Percentiles rank a stretch among this genome's conserved stretches.
phyloP scores from a whole-genome alignment of 2,888 invertebrate genomes.

The Caenorhabditis sp. region DNA sequence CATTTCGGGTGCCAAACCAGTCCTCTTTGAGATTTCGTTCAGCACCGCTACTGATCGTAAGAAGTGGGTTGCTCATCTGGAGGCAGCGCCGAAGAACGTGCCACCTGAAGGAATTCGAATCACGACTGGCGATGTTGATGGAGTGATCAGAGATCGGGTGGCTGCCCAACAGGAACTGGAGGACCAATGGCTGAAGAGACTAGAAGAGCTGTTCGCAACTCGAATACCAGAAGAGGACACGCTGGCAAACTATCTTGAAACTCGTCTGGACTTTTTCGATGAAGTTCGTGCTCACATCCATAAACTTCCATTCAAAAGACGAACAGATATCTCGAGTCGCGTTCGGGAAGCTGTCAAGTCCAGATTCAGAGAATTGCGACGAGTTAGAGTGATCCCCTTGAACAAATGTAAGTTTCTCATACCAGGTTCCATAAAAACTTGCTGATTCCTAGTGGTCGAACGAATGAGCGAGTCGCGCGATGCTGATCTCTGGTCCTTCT shows the following conservation, averaged over 20 bases:
- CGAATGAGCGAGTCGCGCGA: slow-evolving; percentile 69
- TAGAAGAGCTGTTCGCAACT: slow-evolving; percentile 59
- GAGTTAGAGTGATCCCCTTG: slow-evolving; percentile 66
- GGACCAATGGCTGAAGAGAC: slow-evolving; percentile 65
- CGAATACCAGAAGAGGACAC: slow-evolving; percentile 58
- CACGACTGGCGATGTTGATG: slow-evolving; percentile 45
- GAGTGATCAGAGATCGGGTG: slow-evolving; percentile 44
- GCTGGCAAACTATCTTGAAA: slow-evolving; percentile 62
- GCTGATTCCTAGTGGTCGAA: slow-evolving; percentile 74
- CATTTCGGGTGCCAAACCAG: slow-evolving; percentile 67
- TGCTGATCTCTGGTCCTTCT: slow-evolving; percentile 68
- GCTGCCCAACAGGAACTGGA: slow-evolving; percentile 66
- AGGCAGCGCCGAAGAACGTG: slow-evolving; percentile 64
- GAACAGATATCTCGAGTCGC: slow-evolving; percentile 67
- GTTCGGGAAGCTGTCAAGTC: slow-evolving; percentile 67
- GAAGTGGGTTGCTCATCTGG: slow-evolving; percentile 71
- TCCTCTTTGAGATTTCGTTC: slow-evolving; percentile 71
- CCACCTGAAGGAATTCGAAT: slow-evolving; percentile 55
- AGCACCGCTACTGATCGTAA: slow-evolving; percentile 63
- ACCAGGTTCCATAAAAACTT: too few relatives aligned
- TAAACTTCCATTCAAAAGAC: slow-evolving; percentile 61
- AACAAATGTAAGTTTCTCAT: slow-evolving; percentile 68
- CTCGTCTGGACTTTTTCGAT: slow-evolving; percentile 65
- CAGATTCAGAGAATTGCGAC: slow-evolving; percentile 69
- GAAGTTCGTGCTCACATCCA: slow-evolving; percentile 59